Evolutionary conservation across 2,113 vertebrate species (phyloP).

Genomic region (Callipepla squamata): DNA sequence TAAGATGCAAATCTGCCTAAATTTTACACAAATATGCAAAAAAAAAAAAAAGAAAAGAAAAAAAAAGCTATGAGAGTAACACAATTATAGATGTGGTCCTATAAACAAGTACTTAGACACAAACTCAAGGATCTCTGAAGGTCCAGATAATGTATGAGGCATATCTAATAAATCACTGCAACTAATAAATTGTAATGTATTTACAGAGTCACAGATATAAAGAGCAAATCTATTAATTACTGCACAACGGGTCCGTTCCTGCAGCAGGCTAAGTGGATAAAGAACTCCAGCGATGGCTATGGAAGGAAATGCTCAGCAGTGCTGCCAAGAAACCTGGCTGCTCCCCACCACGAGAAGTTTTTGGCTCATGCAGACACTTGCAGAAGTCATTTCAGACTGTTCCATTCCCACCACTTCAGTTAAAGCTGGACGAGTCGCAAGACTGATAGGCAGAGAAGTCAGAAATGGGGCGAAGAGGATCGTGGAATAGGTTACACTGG

Average conservation of each 20-base stretch:
- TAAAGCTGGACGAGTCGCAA: background rate
- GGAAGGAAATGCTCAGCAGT: background rate
- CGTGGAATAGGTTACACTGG: background rate
- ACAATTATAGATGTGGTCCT: background rate
- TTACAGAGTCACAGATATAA: background rate
- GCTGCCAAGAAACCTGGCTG: background rate
- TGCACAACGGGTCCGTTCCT: background rate
- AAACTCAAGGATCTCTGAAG: background rate
- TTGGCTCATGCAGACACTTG: background rate
- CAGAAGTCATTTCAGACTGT: background rate
- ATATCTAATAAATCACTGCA: background rate
- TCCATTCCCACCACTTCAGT: background rate
- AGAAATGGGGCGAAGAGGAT: background rate
- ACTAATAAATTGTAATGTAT: background rate
- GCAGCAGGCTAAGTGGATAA: background rate
- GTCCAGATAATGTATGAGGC: background rate
- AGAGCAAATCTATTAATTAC: background rate
- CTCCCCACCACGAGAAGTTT: background rate
- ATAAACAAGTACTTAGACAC: background rate
- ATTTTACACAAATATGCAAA: background rate
- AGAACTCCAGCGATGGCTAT: background rate
- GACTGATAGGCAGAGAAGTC: background rate
- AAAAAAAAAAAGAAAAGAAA: background rate
- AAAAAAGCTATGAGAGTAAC: background rate
- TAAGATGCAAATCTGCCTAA: background rate